These are phyloP conservation scores for Chloebia gouldiae DNA, from an alignment of 2,113 vertebrate genomes.

Conservation along the genomic window DNA sequence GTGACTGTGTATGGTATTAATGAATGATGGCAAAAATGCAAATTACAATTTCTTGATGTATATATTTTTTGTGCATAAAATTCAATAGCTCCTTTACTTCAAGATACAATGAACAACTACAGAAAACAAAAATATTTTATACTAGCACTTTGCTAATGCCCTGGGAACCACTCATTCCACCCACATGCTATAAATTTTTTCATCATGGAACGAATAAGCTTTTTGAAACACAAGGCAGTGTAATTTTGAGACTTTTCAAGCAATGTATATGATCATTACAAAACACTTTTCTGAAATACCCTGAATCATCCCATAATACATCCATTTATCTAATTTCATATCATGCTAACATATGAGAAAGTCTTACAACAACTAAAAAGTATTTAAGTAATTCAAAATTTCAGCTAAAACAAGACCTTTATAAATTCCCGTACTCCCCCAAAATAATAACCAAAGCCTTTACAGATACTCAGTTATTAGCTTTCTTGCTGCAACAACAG, in stretches of 20 bases:
- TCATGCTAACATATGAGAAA: neutral
- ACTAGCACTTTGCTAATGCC: conserved; percentile 23
- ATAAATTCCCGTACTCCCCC: rapidly evolving
- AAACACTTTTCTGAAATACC: conserved; percentile 35
- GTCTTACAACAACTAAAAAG: neutral
- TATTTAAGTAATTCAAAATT: neutral
- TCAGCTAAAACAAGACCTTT: neutral
- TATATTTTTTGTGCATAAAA: neutral
- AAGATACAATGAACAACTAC: neutral
- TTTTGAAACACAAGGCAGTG: conserved; percentile 39
- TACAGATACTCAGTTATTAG: neutral
- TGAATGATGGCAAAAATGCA: neutral
- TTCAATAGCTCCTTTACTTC: neutral
- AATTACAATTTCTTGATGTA: neutral
- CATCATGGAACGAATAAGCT: conserved; percentile 46
- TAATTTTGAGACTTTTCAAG: conserved; percentile 52
- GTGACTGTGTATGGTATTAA: neutral
- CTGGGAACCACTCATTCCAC: conserved; percentile 38
- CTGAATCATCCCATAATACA: neutral
- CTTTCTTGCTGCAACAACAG: neutral
- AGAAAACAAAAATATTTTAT: conserved; percentile 65
- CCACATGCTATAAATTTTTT: conserved; percentile 25
- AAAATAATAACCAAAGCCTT: neutral
- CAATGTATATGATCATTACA: neutral
- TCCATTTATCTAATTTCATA: conserved; percentile 17